Conservation (phyloP, 2,113 vertebrate species). For the Cercocebus atys region DNA sequence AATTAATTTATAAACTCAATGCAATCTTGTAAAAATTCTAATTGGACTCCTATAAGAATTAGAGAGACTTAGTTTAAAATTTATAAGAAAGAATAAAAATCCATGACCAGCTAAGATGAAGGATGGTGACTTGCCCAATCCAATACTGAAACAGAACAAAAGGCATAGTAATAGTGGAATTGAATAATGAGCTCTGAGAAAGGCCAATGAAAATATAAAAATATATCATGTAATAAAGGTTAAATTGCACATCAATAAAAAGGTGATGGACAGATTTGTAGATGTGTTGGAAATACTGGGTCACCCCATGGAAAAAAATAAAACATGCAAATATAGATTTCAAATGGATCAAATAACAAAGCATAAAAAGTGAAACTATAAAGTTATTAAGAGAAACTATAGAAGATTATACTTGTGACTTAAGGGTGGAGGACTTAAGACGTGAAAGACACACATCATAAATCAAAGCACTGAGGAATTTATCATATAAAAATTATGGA, state of each 20-base stretch:
- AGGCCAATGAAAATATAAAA: background rate
- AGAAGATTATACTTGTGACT: background rate
- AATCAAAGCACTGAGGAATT: background rate
- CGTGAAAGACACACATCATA: background rate
- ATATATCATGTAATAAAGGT: background rate
- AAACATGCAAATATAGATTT: background rate
- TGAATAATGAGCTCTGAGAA: background rate
- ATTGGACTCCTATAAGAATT: background rate
- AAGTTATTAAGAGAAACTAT: conserved; percentile 39
- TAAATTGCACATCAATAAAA: background rate
- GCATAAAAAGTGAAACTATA: background rate
- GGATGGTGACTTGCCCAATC: background rate
- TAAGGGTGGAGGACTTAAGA: background rate
- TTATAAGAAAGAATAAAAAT: background rate
- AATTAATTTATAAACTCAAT: conserved; percentile 2
- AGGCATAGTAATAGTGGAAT: background rate
- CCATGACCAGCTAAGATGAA: background rate
- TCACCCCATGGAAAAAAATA: background rate
- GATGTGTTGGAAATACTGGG: background rate
- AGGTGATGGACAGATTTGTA: background rate
- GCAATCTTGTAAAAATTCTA: conserved; percentile 3
- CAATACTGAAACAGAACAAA: background rate
- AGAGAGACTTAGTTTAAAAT: conserved; percentile 5
- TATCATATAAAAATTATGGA: background rate
- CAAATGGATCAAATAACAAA: background rate